Evolutionary conservation across 2,113 vertebrate genomes (phyloP), one percentile per base, ranked within the genome.

Genomic region (Baryphthengus martii): DNA sequence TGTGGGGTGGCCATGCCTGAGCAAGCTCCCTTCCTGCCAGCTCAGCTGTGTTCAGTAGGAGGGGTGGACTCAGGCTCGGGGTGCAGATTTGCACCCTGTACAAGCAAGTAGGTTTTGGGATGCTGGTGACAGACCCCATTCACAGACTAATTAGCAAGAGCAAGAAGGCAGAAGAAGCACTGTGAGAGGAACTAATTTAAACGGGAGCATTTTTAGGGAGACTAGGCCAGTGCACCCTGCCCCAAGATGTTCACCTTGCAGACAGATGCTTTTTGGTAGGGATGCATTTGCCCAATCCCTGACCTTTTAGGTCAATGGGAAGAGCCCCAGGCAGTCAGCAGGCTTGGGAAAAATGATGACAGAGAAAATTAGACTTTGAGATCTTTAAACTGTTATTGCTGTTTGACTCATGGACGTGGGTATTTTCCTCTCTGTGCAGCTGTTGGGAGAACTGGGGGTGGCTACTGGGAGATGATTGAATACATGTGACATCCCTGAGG

Each of bases 371-470:
- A 52, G 37, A 13, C 44, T 90, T 73, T 18, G 26, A 68, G 80
- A 89, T 53, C n/a, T 86, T 82, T 92, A 71, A 91, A 44, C 70
- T 50, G 63, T 88, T 67, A 18, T 55, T 90, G 53, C 70, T 44
- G 70, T 45, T 79, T 95, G 93, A 97, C 87, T 95, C 94, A 96
- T 19, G 58, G 76, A 70, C 89, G 62, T 0, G 90, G 87, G 74
- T 95, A 91, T 94, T 95, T 89, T 96, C 52, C 71, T 96, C 56
- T 45, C 63, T 28, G 37, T n/a, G 83, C 95, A 96, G 96, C 91
- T 97, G 96, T 79, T 96, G 93, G 85, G 96, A 97, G 94, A 96
- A 62, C 92, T 85, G 95, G 90, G 86, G 91, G 91, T 96, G 93
- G 96, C 93, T 95, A 67, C 86, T 93, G 81, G 80, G 89, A 78